Evolutionary conservation across 2,888 invertebrate genomes (phyloP).

Genomic region (Ctenicera cuprea): DNA sequence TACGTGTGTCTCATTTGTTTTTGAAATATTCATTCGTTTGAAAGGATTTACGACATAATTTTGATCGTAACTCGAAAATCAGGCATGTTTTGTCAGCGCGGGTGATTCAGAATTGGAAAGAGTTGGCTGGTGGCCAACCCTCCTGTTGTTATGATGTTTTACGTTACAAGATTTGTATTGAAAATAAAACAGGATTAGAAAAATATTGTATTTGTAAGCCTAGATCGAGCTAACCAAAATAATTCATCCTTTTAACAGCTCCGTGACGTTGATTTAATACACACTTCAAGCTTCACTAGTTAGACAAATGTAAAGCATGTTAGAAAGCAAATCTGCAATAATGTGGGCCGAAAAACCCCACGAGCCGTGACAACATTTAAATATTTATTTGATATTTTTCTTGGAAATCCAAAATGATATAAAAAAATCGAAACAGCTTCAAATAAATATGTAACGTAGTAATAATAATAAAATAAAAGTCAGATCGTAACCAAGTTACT

Average conservation of each 20-base stretch:
- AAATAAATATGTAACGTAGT: too few species aligned
- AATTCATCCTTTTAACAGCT: slow-evolving; percentile 54
- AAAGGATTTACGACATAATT: slow-evolving; percentile 44
- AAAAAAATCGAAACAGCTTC: too few species aligned
- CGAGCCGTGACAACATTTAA: background rate
- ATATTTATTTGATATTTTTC: too few species aligned
- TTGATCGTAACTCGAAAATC: slow-evolving; percentile 50
- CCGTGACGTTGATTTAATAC: slow-evolving; percentile 52
- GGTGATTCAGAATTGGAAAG: slow-evolving; percentile 54
- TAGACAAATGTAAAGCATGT: slow-evolving; percentile 45
- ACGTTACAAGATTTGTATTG: slow-evolving; percentile 55
- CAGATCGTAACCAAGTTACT: too few species aligned
- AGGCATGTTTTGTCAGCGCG: slow-evolving; percentile 53
- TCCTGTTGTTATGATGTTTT: slow-evolving; percentile 56
- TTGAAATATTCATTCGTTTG: background rate
- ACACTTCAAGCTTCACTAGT: slow-evolving; percentile 44
- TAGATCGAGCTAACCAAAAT: slow-evolving; percentile 53
- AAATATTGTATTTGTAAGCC: slow-evolving; percentile 54
- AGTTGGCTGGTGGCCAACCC: slow-evolving; percentile 51
- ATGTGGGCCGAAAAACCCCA: background rate
- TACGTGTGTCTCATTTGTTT: too few species aligned
- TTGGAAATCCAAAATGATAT: too few species aligned
- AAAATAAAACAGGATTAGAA: slow-evolving; percentile 55
- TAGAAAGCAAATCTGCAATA: slow-evolving; percentile 27
- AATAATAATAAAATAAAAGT: too few species aligned